Percentiles rank a stretch among this genome's conserved stretches.
phyloP scores from a whole-genome alignment of 2,888 invertebrate genomes.

The Agapostemon virescens region DNA sequence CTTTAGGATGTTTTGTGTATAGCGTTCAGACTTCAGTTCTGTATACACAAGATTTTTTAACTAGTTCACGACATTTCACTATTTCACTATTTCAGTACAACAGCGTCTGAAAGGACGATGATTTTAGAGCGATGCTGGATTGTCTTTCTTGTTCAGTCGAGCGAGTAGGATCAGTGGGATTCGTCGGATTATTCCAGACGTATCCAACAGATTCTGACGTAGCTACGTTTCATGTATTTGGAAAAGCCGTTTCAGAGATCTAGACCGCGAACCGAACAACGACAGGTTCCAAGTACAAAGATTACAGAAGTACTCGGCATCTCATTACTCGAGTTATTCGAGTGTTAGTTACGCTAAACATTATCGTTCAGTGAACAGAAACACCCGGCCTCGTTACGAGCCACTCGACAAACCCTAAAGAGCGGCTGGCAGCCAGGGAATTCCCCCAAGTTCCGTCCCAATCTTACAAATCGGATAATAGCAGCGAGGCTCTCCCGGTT shows the following conservation, averaged over 20 bases:
- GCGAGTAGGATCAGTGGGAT: not conserved
- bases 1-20: too few species aligned
- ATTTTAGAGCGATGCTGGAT: too few species aligned
- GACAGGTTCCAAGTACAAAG: not conserved
- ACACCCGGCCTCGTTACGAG: not conserved
- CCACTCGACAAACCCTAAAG: not conserved
- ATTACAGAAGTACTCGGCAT: not conserved
- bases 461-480: not conserved
- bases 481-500: slow-evolving; percentile 1
- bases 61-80: too few species aligned
- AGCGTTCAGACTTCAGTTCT: too few species aligned
- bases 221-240: not conserved
- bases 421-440: not conserved
- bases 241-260: not conserved
- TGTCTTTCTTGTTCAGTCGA: not conserved
- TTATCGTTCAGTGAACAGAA: slow-evolving; percentile 6
- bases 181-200: not conserved
- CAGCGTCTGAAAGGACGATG: too few species aligned
- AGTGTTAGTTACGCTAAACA: slow-evolving; percentile 8
- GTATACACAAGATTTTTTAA: too few species aligned
- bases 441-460: not conserved
- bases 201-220: not conserved
- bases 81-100: too few species aligned
- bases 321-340: not conserved
- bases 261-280: not conserved